Evolutionary conservation across 2,113 vertebrate genomes (phyloP).

Genomic region (Chaetorhynchus papuensis): DNA sequence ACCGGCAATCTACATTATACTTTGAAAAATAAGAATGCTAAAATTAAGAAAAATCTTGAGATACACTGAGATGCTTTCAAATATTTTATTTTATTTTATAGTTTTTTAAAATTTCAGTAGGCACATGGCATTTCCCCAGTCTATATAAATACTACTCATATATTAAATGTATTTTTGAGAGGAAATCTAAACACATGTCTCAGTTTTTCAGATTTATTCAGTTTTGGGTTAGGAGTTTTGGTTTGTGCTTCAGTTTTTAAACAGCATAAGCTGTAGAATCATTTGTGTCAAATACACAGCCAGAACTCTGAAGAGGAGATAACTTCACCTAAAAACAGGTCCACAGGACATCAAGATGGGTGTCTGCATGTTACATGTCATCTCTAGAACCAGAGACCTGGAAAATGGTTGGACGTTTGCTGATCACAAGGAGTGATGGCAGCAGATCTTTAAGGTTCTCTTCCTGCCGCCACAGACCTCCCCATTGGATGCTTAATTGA

Average conservation of each 20-base stretch:
- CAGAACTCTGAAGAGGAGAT: not conserved
- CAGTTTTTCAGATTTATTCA: not conserved
- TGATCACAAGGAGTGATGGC: not conserved
- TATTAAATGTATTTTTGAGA: not conserved
- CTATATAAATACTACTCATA: not conserved
- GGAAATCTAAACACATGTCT: not conserved
- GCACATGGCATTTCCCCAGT: not conserved
- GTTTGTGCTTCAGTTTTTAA: not conserved
- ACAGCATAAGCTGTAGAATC: not conserved
- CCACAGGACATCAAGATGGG: not conserved
- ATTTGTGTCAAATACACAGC: not conserved
- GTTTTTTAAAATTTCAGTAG: not conserved
- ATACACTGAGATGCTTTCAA: not conserved
- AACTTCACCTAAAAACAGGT: not conserved
- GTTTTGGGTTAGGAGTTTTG: fast-evolving
- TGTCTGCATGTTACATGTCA: not conserved
- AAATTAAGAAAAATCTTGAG: not conserved
- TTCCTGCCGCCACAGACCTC: not conserved
- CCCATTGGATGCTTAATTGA: not conserved
- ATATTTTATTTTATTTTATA: not conserved
- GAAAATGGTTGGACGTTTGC: not conserved
- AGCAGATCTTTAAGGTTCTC: not conserved
- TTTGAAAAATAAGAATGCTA: not conserved
- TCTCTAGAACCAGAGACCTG: not conserved
- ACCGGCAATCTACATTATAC: not conserved